Evolutionary conservation across 2,113 vertebrate genomes (phyloP), one percentile per base, ranked within the genome.

Genomic region (Mirza zaza): DNA sequence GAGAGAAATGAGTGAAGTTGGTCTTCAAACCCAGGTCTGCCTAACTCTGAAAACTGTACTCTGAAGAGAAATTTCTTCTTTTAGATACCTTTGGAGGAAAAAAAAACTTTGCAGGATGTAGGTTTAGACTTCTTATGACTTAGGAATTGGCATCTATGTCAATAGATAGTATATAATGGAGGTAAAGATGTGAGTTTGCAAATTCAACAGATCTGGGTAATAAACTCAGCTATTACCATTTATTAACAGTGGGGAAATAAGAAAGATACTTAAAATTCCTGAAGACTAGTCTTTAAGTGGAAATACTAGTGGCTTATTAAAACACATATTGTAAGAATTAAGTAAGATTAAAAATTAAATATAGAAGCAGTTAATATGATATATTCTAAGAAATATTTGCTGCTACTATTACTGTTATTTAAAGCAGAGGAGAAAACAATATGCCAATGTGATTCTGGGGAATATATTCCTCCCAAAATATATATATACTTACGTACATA

Each of bases 41-140:
- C 59, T 81, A 68, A 85, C 32, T 87, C 29, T 98, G 71, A 93
- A 95, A 55, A 59, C n/a, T 83, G 0, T 82, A 61, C 20, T 81
- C 15, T 87, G 29, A 86, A 85, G 15, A 55, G 23, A 88, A 90
- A 63, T 59, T 94, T 73, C 13, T 87, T 79, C 25, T 85, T 85
- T 59, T 59, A 34, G 90, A 36, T 84, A 76, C 14, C 76, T 88
- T 71, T 2, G 9, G 67, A n/a, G 5, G 68, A 14, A 18, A 14
- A 39, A 42, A 5, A n/a, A 55, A 5, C 8, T 70, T 63, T 82
- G 3, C 3, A 39, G 57, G 8, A 77, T 27, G 3, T n/a, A 91
- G 23, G 36, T 88, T 52, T 92, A 67, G 15, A 77, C 2, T 83
- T 27, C 6, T 55, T 9, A 76, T 80, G 25, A 57, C 27, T 76